Evolutionary conservation across 2,888 invertebrate species (phyloP).

Genomic region (Rhynchonema sp.): DNA sequence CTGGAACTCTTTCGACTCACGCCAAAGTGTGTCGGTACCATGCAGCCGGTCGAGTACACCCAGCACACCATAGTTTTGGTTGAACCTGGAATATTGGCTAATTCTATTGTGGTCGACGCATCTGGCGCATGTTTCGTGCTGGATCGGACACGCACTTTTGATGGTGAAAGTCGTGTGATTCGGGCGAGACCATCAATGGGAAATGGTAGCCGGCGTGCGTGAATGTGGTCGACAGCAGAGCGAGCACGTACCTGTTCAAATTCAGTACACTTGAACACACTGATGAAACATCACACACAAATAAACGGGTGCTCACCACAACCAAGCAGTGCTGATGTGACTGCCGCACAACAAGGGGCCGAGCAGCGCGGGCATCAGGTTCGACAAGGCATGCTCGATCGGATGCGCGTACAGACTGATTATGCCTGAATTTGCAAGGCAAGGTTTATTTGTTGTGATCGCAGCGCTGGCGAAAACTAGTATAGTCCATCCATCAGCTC

Average conservation of each 20-base stretch:
- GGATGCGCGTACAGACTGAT: slow-evolving; percentile 17
- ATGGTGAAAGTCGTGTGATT: slow-evolving; percentile 70
- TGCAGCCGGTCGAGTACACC: slow-evolving; percentile 61
- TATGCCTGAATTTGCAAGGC: slow-evolving; percentile 13
- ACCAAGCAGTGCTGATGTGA: slow-evolving; percentile 43
- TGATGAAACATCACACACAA: not conserved
- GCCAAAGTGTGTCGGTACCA: slow-evolving; percentile 57
- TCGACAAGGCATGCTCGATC: slow-evolving; percentile 38
- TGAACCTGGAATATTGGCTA: slow-evolving; percentile 58
- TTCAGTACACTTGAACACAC: no score
- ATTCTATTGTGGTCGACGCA: no score
- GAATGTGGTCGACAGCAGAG: slow-evolving; percentile 55
- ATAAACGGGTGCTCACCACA: slow-evolving; percentile 43
- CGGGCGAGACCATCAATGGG: slow-evolving; percentile 63
- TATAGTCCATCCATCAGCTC: no score
- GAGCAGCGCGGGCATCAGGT: slow-evolving; percentile 52
- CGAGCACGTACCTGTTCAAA: slow-evolving; percentile 39
- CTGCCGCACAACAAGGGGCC: slow-evolving; percentile 44
- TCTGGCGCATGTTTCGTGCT: no score
- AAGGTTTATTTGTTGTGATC: no score
- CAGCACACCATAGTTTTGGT: slow-evolving; percentile 59
- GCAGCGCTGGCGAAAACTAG: no score
- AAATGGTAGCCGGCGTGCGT: slow-evolving; percentile 67
- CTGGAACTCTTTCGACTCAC: slow-evolving; percentile 47
- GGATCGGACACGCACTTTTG: slow-evolving; percentile 39